Percentiles rank a stretch among this genome's conserved stretches.
Evolutionary conservation across 2,888 invertebrate genomes (phyloP).

Genomic region (Troides helena): DNA sequence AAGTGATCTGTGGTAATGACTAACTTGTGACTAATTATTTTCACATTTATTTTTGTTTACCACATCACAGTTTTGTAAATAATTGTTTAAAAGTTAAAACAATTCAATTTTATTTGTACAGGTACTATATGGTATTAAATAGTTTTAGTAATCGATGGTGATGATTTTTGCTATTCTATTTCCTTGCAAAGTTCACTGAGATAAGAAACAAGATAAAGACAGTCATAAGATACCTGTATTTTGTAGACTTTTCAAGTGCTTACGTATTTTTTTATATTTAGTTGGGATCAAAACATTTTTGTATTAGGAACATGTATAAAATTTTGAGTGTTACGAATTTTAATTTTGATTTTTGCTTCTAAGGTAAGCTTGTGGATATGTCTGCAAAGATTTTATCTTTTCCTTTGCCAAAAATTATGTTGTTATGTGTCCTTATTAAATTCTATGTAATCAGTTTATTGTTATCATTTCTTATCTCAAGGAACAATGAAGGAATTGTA

Average conservation of each 20-base stretch:
- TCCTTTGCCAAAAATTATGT: not conserved
- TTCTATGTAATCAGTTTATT: conserved; percentile 13
- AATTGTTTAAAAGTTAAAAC: conserved; percentile 32
- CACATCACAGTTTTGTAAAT: conserved; percentile 35
- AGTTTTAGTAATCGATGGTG: conserved; percentile 44
- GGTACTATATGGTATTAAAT: conserved; percentile 21
- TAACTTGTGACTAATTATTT: conserved; percentile 41
- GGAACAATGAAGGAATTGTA: not conserved
- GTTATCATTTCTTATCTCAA: conserved; percentile 22
- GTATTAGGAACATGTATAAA: not conserved
- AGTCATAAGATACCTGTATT: conserved; percentile 45
- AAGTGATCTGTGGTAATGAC: conserved; percentile 35
- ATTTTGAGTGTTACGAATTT: not conserved
- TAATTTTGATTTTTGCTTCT: not conserved
- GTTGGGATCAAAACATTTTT: not conserved
- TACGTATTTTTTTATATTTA: not conserved
- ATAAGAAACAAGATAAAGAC: conserved; percentile 69
- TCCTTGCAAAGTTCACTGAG: conserved; percentile 59
- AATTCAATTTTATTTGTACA: conserved; percentile 14
- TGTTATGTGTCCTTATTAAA: not conserved
- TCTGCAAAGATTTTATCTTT: not conserved
- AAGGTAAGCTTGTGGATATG: not conserved
- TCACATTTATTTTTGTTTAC: conserved; percentile 42
- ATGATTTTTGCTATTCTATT: conserved; percentile 58
- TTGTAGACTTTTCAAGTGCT: conserved; percentile 12